A percentile compares a stretch with the other conserved stretches of the same genome.
Evolutionary conservation across 2,113 vertebrate species (phyloP).

Genomic region (Stegostoma tigrinum): DNA sequence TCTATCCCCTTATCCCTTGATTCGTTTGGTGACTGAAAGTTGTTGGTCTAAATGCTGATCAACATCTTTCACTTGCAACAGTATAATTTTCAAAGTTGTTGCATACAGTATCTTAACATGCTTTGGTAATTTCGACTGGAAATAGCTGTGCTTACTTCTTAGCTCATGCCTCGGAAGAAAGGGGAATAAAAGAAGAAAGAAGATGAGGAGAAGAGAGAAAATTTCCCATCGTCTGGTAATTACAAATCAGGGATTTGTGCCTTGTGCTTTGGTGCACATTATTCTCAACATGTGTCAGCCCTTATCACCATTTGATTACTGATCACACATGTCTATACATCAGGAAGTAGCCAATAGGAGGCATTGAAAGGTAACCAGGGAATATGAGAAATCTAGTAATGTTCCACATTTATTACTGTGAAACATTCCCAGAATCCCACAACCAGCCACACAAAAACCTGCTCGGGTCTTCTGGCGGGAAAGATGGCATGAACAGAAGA

Average conservation of each 20-base stretch:
- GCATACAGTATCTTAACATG: not conserved
- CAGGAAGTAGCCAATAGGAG: not conserved
- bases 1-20: not conserved
- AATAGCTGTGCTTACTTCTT: not conserved
- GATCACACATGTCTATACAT: not conserved
- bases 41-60: not conserved
- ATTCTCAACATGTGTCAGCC: not conserved
- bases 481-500: not conserved
- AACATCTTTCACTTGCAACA: not conserved
- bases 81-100: not conserved
- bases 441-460: not conserved
- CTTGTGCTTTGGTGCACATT: not conserved
- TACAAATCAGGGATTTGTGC: not conserved
- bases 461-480: not conserved
- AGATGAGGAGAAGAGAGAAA: not conserved
- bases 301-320: not conserved
- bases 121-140: not conserved
- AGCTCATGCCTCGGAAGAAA: not conserved
- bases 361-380: too few relatives aligned
- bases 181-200: not conserved
- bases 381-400: not conserved
- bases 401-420: too few relatives aligned
- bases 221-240: not conserved
- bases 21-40: not conserved
- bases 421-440: not conserved